Conservation (phyloP, 2,797 vertebrate genomes). For the Scolopax bukidnonensis region DNA sequence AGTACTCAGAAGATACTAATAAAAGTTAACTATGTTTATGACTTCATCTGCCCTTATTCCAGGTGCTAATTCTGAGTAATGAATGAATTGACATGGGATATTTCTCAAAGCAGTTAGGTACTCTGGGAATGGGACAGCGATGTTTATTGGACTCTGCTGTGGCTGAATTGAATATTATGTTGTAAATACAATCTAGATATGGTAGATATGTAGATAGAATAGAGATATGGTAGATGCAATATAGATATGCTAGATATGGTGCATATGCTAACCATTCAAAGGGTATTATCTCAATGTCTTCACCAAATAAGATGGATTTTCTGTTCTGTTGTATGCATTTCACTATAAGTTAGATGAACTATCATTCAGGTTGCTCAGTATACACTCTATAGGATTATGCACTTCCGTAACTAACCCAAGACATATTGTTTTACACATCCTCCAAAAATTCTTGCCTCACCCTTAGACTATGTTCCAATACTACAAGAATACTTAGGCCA, state of each 20-base stretch:
- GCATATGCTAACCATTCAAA: background rate
- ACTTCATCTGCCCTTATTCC: background rate
- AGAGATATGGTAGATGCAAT: background rate
- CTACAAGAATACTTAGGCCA: background rate
- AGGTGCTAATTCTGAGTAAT: background rate
- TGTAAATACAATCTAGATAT: background rate
- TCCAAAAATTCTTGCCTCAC: background rate
- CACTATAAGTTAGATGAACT: background rate
- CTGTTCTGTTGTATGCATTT: background rate
- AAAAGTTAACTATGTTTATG: background rate
- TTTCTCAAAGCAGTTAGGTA: background rate
- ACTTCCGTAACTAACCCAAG: background rate
- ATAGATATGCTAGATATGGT: background rate
- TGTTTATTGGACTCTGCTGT: background rate
- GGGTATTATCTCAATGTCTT: background rate
- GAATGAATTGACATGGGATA: background rate
- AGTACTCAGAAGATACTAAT: background rate
- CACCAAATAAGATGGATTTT: background rate
- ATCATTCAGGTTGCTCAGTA: background rate
- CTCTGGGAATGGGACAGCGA: background rate
- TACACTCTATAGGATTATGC: background rate
- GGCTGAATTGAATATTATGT: background rate
- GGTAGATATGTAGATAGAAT: background rate
- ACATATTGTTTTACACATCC: background rate
- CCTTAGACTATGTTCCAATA: background rate